Evolutionary conservation across 2,113 vertebrate genomes (phyloP).

Genomic region (Ploceus nigricollis): DNA sequence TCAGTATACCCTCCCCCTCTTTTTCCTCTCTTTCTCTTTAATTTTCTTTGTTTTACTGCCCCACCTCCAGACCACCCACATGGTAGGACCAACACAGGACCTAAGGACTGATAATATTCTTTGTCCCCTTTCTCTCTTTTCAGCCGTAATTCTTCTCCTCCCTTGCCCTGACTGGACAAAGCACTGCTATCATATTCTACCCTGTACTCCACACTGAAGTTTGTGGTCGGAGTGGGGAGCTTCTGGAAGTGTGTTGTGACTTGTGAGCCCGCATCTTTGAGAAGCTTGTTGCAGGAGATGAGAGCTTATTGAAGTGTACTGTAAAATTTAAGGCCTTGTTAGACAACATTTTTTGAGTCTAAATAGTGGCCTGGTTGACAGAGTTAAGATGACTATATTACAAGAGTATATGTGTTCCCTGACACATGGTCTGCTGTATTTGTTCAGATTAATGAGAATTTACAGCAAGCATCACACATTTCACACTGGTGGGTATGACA

Average conservation of each 20-base stretch:
- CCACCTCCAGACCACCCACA: too few species aligned
- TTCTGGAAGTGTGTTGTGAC: not conserved
- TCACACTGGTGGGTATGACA: accelerated
- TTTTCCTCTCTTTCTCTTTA: not conserved
- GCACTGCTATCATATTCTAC: not conserved
- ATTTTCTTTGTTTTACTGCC: not conserved
- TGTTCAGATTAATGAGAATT: not conserved
- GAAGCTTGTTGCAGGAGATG: not conserved
- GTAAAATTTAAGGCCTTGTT: not conserved
- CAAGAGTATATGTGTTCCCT: not conserved
- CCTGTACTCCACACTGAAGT: not conserved
- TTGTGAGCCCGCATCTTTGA: accelerated
- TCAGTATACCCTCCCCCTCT: accelerated
- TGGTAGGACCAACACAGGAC: not conserved
- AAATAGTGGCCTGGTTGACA: not conserved
- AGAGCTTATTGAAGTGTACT: not conserved
- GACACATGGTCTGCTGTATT: not conserved
- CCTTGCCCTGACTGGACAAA: not conserved
- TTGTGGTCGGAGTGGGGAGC: not conserved
- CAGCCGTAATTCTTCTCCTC: not conserved
- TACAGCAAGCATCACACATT: not conserved
- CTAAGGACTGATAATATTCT: not conserved
- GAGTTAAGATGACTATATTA: not conserved
- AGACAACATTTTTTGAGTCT: not conserved
- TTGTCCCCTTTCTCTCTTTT: not conserved